Conservation (phyloP, 1,140 invertebrate species). For the Gryon sp. region DNA sequence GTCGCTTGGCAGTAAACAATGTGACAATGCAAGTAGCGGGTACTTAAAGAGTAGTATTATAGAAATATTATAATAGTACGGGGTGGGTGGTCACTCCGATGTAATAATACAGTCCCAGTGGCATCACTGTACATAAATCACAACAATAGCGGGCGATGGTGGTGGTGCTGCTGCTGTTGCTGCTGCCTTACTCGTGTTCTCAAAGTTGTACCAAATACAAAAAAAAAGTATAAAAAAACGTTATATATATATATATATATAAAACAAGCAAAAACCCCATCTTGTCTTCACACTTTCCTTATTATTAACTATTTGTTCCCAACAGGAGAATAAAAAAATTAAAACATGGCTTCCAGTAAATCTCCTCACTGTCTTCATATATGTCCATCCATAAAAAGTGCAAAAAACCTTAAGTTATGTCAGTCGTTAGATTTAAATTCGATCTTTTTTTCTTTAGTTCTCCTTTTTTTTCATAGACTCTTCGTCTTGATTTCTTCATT, state of each 20-base stretch:
- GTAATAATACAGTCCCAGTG: constrained; percentile 79
- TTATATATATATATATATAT: no score
- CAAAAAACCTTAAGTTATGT: constrained; percentile 43
- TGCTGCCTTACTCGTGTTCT: constrained; percentile 53
- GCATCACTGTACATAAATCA: constrained; percentile 80
- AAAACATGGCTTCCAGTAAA: no score
- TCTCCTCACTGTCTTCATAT: neutral
- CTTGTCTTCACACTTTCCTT: no score
- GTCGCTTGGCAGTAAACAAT: constrained; percentile 80
- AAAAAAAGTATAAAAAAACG: no score
- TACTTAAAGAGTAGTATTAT: constrained; percentile 77
- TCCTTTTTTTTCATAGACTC: no score
- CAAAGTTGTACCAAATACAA: constrained; percentile 14
- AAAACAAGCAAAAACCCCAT: no score
- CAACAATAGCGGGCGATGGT: constrained; percentile 78
- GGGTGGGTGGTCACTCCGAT: constrained; percentile 79
- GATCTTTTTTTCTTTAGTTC: constrained; percentile 14
- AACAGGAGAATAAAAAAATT: no score
- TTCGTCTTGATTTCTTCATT: neutral
- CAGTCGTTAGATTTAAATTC: constrained; percentile 44
- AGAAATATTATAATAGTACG: constrained; percentile 76
- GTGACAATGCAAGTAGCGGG: constrained; percentile 80
- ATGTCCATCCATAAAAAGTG: constrained; percentile 36
- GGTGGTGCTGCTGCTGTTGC: constrained; percentile 77
- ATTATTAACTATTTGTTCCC: constrained; percentile 8